These are phyloP conservation scores for Vicugna pacos DNA, from an alignment of 2,113 vertebrate genomes.

Conservation along the genomic window DNA sequence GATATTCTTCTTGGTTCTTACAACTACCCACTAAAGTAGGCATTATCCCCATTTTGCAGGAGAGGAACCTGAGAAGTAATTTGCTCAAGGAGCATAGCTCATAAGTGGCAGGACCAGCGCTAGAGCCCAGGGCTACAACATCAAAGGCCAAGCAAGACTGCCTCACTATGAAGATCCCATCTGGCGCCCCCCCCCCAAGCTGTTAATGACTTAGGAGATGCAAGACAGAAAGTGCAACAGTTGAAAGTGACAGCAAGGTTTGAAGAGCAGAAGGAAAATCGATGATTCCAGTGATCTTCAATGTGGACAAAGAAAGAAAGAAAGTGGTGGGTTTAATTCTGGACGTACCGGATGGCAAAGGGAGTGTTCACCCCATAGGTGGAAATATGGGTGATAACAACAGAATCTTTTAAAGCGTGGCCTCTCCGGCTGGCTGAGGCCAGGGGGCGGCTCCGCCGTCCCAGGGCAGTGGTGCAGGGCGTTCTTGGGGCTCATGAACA, in stretches of 20 bases:
- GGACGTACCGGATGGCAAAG: neutral
- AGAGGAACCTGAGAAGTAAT: neutral
- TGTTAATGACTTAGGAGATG: neutral
- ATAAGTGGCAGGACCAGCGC: neutral
- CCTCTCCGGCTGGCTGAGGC: accelerated
- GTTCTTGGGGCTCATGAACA: neutral
- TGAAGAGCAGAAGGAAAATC: neutral
- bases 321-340: neutral
- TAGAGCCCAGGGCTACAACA: neutral
- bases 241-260: neutral
- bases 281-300: neutral
- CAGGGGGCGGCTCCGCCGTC: too few relatives aligned
- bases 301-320: neutral
- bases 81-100: neutral
- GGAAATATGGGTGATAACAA: neutral
- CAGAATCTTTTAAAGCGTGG: neutral
- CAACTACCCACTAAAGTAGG: neutral
- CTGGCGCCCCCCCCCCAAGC: too few relatives aligned
- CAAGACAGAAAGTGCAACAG: neutral
- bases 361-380: neutral
- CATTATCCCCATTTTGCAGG: neutral
- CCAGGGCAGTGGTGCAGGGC: accelerated
- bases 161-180: neutral
- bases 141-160: neutral
- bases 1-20: neutral